phyloP scores from a whole-genome alignment of 2,888 invertebrate species.

The Rhagonycha lutea region DNA sequence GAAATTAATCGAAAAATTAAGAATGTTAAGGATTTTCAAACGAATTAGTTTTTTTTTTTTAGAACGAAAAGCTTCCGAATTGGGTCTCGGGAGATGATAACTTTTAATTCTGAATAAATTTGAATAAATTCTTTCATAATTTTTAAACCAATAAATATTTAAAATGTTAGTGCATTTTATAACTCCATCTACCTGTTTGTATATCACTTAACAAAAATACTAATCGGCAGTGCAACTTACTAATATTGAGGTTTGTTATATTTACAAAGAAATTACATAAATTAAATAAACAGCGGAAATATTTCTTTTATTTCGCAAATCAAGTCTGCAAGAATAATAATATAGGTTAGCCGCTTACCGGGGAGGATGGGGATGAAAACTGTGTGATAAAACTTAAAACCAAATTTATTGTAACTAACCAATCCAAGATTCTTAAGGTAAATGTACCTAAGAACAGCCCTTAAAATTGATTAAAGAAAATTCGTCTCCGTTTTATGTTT shows the following conservation, averaged over 20 bases:
- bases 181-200: not conserved
- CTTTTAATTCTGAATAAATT: not conserved
- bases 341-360: not conserved
- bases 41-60: not conserved
- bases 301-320: not conserved
- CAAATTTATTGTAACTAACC: no score
- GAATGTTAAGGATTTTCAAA: not conserved
- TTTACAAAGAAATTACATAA: not conserved
- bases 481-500: no score
- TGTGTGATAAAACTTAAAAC: no score
- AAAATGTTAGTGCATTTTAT: not conserved
- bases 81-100: not conserved
- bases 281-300: not conserved
- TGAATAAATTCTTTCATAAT: not conserved
- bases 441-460: no score
- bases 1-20: not conserved
- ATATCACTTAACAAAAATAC: not conserved
- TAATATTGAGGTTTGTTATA: not conserved
- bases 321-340: not conserved
- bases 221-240: not conserved
- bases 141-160: not conserved
- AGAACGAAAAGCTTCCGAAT: not conserved
- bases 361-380: not conserved
- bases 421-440: no score
- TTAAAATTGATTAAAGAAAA: no score